Evolutionary conservation across 2,888 invertebrate species (phyloP).

Genomic region (Eupelmus urozonus): DNA sequence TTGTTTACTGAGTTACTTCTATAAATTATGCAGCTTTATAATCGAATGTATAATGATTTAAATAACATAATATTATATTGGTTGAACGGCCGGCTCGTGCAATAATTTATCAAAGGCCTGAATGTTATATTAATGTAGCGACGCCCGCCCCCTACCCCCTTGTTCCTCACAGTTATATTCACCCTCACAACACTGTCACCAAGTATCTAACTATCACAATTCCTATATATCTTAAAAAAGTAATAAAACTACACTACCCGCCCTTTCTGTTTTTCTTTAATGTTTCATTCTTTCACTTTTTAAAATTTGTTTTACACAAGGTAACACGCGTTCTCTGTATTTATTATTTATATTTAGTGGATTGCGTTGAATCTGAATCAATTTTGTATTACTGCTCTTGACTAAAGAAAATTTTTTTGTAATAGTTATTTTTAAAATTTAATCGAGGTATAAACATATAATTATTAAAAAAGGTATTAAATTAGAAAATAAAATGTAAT

Average conservation of each 20-base stretch:
- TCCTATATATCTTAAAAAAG: neutral
- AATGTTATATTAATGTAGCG: conserved; percentile 56
- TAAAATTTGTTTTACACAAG: neutral
- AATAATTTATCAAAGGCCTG: conserved; percentile 41
- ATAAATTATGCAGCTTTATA: neutral
- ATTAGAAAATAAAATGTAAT: too few species aligned
- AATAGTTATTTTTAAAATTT: too few species aligned
- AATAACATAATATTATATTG: conserved; percentile 25
- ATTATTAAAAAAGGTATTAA: too few species aligned
- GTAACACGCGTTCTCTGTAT: too few species aligned
- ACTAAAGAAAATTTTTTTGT: too few species aligned
- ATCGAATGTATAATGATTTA: conserved; percentile 18
- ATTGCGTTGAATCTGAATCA: too few species aligned
- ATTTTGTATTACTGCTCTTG: too few species aligned
- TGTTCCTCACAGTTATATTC: conserved; percentile 36
- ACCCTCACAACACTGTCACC: conserved; percentile 29
- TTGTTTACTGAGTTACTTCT: neutral
- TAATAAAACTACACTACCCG: neutral
- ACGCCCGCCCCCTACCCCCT: conserved; percentile 8
- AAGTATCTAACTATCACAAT: conserved; percentile 16
- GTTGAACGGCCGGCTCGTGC: conserved; percentile 34
- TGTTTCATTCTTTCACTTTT: conserved; percentile 19
- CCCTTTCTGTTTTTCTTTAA: conserved; percentile 3
- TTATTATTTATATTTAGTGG: too few species aligned
- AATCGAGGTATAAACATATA: too few species aligned